Evolutionary conservation across 2,113 vertebrate species (phyloP).

Genomic region (Cathartes aura): DNA sequence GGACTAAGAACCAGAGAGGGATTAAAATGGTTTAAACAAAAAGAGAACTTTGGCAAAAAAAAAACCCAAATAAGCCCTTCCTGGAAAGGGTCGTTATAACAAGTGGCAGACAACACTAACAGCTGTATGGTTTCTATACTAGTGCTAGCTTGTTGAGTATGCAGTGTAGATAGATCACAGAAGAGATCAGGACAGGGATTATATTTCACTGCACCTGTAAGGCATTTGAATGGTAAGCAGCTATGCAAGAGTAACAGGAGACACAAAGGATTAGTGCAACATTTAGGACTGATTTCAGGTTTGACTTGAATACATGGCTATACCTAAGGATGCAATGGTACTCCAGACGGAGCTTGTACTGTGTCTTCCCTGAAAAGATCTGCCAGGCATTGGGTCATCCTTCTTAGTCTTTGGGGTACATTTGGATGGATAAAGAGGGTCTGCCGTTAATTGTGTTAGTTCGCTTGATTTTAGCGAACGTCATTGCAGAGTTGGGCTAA

Average conservation of each 20-base stretch:
- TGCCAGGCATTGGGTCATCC: neutral
- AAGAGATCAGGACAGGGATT: neutral
- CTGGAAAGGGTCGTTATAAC: neutral
- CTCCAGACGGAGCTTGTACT: neutral
- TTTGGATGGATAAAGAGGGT: neutral
- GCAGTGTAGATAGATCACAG: neutral
- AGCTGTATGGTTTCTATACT: neutral
- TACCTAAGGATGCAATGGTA: neutral
- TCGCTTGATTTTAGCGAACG: constrained; percentile 3
- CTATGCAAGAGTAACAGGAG: neutral
- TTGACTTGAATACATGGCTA: neutral
- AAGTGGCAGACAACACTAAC: neutral
- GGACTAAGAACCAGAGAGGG: neutral
- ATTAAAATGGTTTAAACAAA: neutral
- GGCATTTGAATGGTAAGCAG: neutral
- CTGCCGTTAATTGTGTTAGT: neutral
- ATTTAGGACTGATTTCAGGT: neutral
- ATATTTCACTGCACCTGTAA: neutral
- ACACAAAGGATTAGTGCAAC: neutral
- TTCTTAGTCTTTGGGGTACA: neutral
- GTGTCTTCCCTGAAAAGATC: neutral
- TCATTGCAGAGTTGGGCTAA: neutral
- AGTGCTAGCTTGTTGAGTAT: neutral
- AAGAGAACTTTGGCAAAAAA: neutral
- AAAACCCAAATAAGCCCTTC: neutral